These are phyloP conservation scores for Ammodytes dubius DNA, from an alignment of 2,113 vertebrate species.

Conservation along the genomic window DNA sequence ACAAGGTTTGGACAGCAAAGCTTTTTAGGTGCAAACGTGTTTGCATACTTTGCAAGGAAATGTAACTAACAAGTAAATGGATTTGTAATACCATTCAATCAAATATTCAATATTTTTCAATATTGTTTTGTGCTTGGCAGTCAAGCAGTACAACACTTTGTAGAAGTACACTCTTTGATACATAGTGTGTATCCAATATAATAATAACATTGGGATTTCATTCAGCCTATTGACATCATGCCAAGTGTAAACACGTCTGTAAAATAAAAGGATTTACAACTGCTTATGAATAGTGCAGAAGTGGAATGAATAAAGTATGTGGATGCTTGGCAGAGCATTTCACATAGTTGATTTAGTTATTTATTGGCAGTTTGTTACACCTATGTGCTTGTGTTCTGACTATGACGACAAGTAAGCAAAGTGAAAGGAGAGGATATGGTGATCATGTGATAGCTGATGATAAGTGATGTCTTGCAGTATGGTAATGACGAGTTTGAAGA, in stretches of 20 bases:
- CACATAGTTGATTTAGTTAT: constrained; percentile 51
- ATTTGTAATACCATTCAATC: background rate
- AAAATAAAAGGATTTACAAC: background rate
- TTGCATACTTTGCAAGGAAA: background rate
- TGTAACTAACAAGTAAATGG: background rate
- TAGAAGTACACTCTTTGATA: no score
- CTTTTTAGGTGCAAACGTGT: background rate
- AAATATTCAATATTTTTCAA: background rate
- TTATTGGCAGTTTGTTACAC: constrained; percentile 66
- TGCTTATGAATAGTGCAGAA: background rate
- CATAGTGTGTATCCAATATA: background rate
- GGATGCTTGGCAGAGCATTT: constrained; percentile 30
- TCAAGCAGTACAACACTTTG: background rate
- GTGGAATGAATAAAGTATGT: background rate
- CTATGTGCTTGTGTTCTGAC: constrained; percentile 34
- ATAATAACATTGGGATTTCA: background rate
- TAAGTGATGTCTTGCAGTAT: background rate
- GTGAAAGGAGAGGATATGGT: constrained; percentile 1
- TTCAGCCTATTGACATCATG: background rate
- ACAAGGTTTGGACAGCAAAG: background rate
- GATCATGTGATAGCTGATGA: constrained; percentile 4
- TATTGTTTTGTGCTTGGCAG: background rate
- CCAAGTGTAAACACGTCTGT: background rate
- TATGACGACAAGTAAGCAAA: constrained; percentile 27
- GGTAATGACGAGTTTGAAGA: constrained; percentile 5